Percentiles rank a stretch among this genome's conserved stretches.
These are phyloP conservation scores for Laticauda laticaudata DNA, from an alignment of 2,113 vertebrate species.

Conservation along the genomic window DNA sequence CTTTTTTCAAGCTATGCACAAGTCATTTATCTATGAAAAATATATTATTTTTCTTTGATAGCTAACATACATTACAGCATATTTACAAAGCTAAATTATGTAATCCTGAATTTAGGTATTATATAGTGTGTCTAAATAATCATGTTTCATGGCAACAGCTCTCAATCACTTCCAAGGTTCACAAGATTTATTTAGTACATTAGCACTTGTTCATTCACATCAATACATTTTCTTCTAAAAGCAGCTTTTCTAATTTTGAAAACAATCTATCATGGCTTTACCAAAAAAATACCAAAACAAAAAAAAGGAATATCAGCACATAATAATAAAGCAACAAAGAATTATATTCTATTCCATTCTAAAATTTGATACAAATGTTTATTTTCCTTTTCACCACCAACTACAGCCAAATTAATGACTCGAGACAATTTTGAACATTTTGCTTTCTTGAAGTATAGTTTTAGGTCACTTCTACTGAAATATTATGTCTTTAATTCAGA, in stretches of 20 bases:
- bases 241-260: background rate
- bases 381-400: background rate
- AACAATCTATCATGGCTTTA: background rate
- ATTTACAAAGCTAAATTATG: conserved; percentile 48
- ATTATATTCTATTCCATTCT: too few species aligned
- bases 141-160: conserved; percentile 63
- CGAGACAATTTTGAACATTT: background rate
- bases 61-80: conserved; percentile 1
- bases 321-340: too few species aligned
- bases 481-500: background rate
- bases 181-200: conserved; percentile 57
- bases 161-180: conserved; percentile 35
- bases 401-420: background rate
- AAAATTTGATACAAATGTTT: background rate
- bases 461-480: background rate
- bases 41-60: conserved; percentile 40
- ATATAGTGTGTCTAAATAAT: conserved; percentile 36
- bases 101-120: conserved; percentile 41
- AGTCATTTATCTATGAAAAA: conserved; percentile 18
- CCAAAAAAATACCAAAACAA: background rate
- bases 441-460: background rate
- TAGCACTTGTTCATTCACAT: conserved; percentile 57
- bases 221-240: conserved; percentile 2
- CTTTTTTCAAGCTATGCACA: accelerated
- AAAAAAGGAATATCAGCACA: background rate